These are phyloP conservation scores for Andrena flavipes DNA, from an alignment of 2,888 invertebrate species.

Conservation along the genomic window DNA sequence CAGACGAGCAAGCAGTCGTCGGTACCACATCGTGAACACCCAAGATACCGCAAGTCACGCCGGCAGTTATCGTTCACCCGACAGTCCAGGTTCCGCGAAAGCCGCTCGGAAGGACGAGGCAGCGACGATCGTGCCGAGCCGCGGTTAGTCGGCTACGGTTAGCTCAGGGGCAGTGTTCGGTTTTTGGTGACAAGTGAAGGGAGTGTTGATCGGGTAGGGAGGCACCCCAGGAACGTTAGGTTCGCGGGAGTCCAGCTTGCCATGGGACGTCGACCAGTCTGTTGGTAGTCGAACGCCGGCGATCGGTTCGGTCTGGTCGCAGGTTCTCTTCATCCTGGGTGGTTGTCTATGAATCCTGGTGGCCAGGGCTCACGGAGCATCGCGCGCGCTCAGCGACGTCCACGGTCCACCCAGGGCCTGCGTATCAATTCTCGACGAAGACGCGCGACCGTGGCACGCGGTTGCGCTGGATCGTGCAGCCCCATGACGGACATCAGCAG, in stretches of 20 bases:
- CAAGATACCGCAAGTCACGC: not conserved
- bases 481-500: conserved; percentile 72
- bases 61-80: conserved; percentile 2
- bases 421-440: not conserved
- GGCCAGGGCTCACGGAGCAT: not conserved
- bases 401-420: not conserved
- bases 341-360: not conserved
- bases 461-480: not conserved
- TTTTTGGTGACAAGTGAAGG: not conserved
- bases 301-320: not conserved
- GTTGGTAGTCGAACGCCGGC: not conserved
- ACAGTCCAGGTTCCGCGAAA: not conserved
- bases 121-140: not conserved
- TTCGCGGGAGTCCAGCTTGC: not conserved
- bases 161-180: not conserved
- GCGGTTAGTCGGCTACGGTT: not conserved
- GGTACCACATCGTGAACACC: conserved; percentile 65
- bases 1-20: conserved; percentile 70
- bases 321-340: not conserved
- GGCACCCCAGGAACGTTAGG: not conserved
- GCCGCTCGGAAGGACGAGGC: not conserved
- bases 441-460: conserved; percentile 14
- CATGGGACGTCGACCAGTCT: not conserved
- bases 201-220: not conserved
- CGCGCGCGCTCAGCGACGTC: not conserved